Conservation (phyloP, 2,797 vertebrate species). For the Enteromius unitaeniatus region DNA sequence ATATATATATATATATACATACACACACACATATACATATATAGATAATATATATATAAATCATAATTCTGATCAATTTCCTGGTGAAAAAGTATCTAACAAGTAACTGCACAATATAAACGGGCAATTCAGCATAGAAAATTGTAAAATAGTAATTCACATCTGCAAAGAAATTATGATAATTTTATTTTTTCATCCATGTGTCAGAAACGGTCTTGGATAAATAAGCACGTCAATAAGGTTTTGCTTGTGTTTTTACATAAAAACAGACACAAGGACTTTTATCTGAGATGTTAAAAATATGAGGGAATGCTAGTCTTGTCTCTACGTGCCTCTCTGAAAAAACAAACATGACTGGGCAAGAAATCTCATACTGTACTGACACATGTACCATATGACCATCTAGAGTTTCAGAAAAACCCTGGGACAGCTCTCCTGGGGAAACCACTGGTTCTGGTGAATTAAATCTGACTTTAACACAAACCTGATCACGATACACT, state of each 20-base stretch:
- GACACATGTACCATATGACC: neutral
- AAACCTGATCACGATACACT: constrained; percentile 81
- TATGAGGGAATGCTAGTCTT: neutral
- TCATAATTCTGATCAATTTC: neutral
- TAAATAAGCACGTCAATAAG: neutral
- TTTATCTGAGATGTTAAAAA: constrained; percentile 26
- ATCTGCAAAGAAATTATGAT: neutral
- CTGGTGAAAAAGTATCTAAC: neutral
- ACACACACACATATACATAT: no score
- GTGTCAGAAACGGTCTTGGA: neutral
- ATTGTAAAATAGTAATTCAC: no score
- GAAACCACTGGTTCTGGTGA: neutral
- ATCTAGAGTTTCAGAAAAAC: neutral
- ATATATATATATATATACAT: no score
- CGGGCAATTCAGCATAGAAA: neutral
- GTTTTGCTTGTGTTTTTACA: neutral
- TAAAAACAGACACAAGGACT: neutral
- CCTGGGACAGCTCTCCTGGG: neutral
- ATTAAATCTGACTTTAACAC: neutral
- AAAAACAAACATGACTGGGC: constrained; percentile 4
- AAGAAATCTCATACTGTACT: neutral
- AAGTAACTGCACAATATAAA: neutral
- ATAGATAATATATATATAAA: no score
- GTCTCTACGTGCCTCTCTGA: constrained; percentile 22
- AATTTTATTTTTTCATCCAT: neutral